Conservation (phyloP, 1,140 invertebrate species). For the Drosophila trapezifrons region DNA sequence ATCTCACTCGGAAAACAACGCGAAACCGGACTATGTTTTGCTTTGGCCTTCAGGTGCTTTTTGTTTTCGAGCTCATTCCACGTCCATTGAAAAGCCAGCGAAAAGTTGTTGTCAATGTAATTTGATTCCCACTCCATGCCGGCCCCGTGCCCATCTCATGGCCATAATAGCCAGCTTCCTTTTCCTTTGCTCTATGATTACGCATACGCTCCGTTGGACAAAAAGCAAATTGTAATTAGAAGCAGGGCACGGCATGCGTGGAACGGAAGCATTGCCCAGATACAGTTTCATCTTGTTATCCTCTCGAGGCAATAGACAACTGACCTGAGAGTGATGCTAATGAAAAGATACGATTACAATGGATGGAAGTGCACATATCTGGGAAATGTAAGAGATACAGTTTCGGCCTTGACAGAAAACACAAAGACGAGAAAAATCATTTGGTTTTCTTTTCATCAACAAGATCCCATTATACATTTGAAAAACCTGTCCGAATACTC, state of each 20-base stretch:
- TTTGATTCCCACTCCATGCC: conserved; percentile 53
- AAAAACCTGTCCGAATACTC: not conserved
- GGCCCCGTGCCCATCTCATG: too few relatives aligned
- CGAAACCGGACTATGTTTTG: conserved; percentile 25
- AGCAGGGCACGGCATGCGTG: conserved; percentile 28
- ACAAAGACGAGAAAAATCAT: not conserved
- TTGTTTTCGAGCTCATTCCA: conserved; percentile 21
- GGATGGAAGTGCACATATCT: not conserved
- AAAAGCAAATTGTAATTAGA: conserved; percentile 72
- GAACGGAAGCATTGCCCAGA: conserved; percentile 2
- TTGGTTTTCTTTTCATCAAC: too few relatives aligned
- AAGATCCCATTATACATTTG: not conserved
- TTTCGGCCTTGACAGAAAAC: not conserved
- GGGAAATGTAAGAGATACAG: not conserved
- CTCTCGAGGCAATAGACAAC: conserved; percentile 7
- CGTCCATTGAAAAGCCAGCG: conserved; percentile 26
- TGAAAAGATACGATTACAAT: conserved; percentile 7
- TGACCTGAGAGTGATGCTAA: conserved; percentile 6
- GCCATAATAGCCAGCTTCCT: conserved; percentile 17
- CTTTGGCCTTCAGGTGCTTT: conserved; percentile 33
- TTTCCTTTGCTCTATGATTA: conserved; percentile 52
- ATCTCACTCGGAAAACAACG: not conserved
- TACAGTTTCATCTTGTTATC: conserved; percentile 9
- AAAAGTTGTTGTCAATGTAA: conserved; percentile 67
- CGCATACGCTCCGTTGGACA: conserved; percentile 69